A percentile compares a stretch with the other conserved stretches of the same genome.
Conservation (phyloP, 2,113 vertebrate genomes). For the Siniperca chuatsi region DNA sequence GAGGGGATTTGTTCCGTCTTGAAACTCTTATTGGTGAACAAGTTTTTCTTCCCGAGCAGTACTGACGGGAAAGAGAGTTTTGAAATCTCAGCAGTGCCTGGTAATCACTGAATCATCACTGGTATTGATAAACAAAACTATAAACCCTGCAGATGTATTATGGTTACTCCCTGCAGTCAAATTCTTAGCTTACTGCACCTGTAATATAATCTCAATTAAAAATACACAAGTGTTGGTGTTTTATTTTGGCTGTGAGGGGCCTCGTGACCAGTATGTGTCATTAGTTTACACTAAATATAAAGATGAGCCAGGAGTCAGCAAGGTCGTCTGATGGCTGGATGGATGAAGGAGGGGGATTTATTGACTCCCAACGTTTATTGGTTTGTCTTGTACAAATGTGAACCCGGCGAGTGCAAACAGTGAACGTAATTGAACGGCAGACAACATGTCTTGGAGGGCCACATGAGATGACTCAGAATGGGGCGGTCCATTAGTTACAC, state of each 20-base stretch:
- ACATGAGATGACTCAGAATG: conserved; percentile 44
- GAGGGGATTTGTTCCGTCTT: conserved; percentile 58
- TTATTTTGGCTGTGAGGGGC: conserved; percentile 54
- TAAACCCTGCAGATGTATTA: conserved; percentile 38
- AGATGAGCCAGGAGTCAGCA: conserved; percentile 47
- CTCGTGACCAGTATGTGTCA: conserved; percentile 55
- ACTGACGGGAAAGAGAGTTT: conserved; percentile 22
- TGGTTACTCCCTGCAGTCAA: conserved; percentile 15
- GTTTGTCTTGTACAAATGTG: conserved; percentile 51
- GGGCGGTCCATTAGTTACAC: not conserved
- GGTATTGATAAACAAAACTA: conserved; percentile 35
- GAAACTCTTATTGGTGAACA: conserved; percentile 12
- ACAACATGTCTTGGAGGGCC: conserved; percentile 29
- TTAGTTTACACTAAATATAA: conserved; percentile 74
- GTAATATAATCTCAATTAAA: conserved; percentile 72
- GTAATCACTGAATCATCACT: conserved; percentile 53
- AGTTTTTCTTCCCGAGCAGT: not conserved
- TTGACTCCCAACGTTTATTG: conserved; percentile 43
- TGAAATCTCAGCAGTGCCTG: conserved; percentile 18
- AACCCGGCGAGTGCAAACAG: conserved; percentile 46
- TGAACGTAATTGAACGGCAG: conserved; percentile 26
- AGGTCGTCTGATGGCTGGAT: conserved; percentile 43
- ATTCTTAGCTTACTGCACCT: conserved; percentile 46
- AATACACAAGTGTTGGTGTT: conserved; percentile 64
- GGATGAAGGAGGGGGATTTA: conserved; percentile 41